Conservation (phyloP, 2,113 vertebrate genomes). For the Diadophis punctatus region DNA sequence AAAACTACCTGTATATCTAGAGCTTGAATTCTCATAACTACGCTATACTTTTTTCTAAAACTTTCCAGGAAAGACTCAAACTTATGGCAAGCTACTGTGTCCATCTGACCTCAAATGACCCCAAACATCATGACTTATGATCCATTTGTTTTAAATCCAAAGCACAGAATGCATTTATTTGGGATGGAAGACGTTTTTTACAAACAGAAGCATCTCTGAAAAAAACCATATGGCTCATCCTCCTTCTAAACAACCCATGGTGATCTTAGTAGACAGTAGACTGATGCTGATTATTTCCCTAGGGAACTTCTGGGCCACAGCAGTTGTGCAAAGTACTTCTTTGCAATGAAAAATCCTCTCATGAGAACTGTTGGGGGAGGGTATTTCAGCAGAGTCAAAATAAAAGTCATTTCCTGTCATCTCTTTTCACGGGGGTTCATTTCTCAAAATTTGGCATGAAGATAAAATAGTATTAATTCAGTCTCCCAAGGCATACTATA, state of each 20-base stretch:
- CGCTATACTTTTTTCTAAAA: neutral
- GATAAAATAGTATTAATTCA: neutral
- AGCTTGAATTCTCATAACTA: neutral
- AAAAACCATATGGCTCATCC: neutral
- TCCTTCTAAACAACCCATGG: neutral
- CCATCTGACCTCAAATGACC: neutral
- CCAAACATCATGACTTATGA: neutral
- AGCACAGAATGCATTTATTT: neutral
- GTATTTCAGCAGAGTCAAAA: neutral
- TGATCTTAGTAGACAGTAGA: constrained; percentile 2
- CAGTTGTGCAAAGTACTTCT: constrained; percentile 1
- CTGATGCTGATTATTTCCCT: constrained; percentile 23
- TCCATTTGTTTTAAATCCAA: neutral
- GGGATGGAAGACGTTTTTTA: neutral
- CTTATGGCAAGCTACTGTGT: neutral
- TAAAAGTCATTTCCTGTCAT: neutral
- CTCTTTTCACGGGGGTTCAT: constrained; percentile 6
- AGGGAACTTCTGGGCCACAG: neutral
- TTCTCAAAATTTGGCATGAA: neutral
- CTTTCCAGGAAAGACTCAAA: neutral
- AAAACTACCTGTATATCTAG: too few relatives aligned
- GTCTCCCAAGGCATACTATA: neutral
- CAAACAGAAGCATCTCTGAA: constrained; percentile 2
- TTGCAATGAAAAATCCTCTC: neutral
- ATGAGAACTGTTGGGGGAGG: neutral